Conservation (phyloP, 1,140 invertebrate genomes). For the Drosophila punjabiensis region DNA sequence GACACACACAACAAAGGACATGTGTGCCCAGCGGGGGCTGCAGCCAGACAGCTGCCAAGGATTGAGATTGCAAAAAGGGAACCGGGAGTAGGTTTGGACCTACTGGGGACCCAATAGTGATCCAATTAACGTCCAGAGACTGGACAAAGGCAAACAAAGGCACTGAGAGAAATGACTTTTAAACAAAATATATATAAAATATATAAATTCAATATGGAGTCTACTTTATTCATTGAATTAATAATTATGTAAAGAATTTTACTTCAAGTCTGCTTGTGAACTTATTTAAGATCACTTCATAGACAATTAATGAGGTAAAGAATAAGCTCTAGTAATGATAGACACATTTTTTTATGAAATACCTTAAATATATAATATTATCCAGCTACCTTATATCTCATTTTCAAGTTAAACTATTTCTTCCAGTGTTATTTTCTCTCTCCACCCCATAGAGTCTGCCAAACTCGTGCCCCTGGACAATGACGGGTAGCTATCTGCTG, state of each 20-base stretch:
- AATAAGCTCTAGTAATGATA: not conserved
- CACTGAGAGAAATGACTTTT: conserved; percentile 1
- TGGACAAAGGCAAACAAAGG: conserved; percentile 31
- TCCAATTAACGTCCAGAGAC: conserved; percentile 60
- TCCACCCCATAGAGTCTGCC: not conserved
- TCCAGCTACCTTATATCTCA: not conserved
- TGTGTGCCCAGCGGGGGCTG: conserved; percentile 69
- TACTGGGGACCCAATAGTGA: conserved; percentile 37
- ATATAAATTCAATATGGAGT: not conserved
- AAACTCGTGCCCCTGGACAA: conserved; percentile 66
- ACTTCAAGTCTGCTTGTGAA: not conserved
- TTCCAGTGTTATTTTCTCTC: not conserved
- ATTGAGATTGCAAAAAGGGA: conserved; percentile 20
- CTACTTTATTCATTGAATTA: not conserved
- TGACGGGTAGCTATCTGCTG: conserved; percentile 60
- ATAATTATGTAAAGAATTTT: not conserved
- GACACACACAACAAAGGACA: conserved; percentile 42
- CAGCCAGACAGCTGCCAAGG: conserved; percentile 59
- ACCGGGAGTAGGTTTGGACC: conserved; percentile 31
- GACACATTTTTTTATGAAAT: not conserved
- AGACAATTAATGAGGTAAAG: not conserved
- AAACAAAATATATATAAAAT: not conserved
- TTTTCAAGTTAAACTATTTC: not conserved
- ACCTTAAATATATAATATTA: no score
- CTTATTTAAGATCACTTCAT: no score